phyloP scores from a whole-genome alignment of 92 coral and sea anemone species.

The Phenganax stokvisi region DNA sequence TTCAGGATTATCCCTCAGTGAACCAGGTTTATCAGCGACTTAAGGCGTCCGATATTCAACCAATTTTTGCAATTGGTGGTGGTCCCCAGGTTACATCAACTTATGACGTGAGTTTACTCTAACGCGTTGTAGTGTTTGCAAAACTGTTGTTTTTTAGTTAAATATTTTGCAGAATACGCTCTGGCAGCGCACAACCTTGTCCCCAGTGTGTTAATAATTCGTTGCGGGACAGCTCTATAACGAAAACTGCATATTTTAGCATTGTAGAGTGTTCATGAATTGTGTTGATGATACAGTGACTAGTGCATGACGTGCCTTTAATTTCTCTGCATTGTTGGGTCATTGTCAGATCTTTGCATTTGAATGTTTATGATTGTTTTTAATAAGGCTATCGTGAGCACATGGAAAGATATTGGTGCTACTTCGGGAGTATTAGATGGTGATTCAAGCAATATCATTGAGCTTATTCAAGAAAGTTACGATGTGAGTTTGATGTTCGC shows the following conservation, averaged over 20 bases:
- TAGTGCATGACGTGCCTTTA: too few species aligned
- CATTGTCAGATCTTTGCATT: not conserved
- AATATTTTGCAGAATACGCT: too few species aligned
- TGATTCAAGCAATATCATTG: slow-evolving; percentile 74
- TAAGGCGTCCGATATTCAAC: slow-evolving; percentile 56
- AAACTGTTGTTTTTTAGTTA: too few species aligned
- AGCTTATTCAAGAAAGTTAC: slow-evolving; percentile 65
- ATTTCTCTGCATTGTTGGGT: not conserved
- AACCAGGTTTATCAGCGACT: slow-evolving; percentile 74
- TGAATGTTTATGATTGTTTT: not conserved
- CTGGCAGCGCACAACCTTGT: too few species aligned
- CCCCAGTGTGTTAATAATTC: too few species aligned
- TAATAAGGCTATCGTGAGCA: slow-evolving; percentile 56
- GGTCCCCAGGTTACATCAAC: slow-evolving; percentile 22
- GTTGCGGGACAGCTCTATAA: too few species aligned
- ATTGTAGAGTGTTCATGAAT: not conserved
- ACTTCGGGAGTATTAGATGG: slow-evolving; percentile 57
- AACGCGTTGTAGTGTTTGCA: not conserved
- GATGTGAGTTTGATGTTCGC: slow-evolving; percentile 40
- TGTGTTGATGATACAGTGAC: too few species aligned
- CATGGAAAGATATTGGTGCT: slow-evolving; percentile 80
- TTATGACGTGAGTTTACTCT: slow-evolving; percentile 49
- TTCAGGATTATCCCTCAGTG: slow-evolving; percentile 82
- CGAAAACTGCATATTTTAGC: not conserved
- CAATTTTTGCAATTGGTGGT: slow-evolving; percentile 74